These are phyloP conservation scores for Sesamia nonagrioides DNA, from an alignment of 1,140 invertebrate genomes.

Conservation along the genomic window DNA sequence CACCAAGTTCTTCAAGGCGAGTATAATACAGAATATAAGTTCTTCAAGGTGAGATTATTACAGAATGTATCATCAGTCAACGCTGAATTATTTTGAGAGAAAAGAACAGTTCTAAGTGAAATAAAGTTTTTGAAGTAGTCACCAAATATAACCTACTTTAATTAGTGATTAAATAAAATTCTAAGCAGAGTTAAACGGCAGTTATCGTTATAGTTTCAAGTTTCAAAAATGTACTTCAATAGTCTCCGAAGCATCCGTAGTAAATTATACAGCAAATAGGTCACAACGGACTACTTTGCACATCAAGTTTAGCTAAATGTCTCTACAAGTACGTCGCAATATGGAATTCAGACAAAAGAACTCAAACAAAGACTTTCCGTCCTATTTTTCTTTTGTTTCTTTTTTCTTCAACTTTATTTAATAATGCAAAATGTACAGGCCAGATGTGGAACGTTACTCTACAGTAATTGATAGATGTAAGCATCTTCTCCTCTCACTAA, in stretches of 20 bases:
- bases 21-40: no score
- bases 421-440: constrained; percentile 25
- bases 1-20: no score
- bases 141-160: background rate
- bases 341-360: constrained; percentile 35
- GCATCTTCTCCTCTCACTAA: background rate
- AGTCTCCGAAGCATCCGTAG: background rate
- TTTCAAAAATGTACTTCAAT: background rate
- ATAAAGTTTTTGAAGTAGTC: constrained; percentile 1
- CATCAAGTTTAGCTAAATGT: constrained; percentile 42
- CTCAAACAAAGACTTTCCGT: constrained; percentile 38
- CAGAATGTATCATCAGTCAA: no score
- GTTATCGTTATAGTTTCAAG: constrained; percentile 10
- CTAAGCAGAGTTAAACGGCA: background rate
- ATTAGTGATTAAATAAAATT: background rate
- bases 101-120: no score
- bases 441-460: constrained; percentile 23
- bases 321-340: constrained; percentile 31
- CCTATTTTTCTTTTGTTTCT: constrained; percentile 47
- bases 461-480: constrained; percentile 28
- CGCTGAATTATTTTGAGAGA: no score
- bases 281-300: constrained; percentile 40
- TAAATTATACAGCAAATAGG: constrained; percentile 35
- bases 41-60: no score
- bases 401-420: constrained; percentile 29